Percentiles rank a stretch among this genome's conserved stretches.
Evolutionary conservation across 2,113 vertebrate genomes (phyloP).

Genomic region (Sterrhoptilus dennistouni): DNA sequence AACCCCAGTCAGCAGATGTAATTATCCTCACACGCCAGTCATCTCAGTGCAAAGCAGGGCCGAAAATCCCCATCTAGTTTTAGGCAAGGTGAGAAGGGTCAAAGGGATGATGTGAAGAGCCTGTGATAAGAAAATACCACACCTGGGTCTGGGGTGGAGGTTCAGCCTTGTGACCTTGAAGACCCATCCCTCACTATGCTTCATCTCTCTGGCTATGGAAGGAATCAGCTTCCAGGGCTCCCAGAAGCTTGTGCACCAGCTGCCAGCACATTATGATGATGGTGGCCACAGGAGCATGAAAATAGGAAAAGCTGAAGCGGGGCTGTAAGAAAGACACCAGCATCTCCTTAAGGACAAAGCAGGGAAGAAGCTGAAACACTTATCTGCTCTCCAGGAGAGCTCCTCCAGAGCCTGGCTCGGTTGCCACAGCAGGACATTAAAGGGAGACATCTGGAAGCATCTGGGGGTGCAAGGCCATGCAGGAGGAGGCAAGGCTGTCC

Average conservation of each 20-base stretch:
- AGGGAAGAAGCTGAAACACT: not conserved
- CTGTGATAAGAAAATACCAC: not conserved
- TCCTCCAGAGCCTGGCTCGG: not conserved
- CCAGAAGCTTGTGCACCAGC: not conserved
- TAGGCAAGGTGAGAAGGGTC: not conserved
- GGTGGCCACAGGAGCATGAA: not conserved
- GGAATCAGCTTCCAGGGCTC: not conserved
- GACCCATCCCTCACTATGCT: not conserved
- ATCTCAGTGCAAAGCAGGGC: not conserved
- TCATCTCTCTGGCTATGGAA: not conserved
- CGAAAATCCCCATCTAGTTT: not conserved
- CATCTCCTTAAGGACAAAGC: conserved; percentile 1
- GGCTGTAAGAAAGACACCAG: not conserved
- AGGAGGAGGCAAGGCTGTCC: not conserved
- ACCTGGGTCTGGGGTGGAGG: not conserved
- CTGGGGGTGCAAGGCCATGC: not conserved
- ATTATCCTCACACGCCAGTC: not conserved
- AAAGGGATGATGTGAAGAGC: not conserved
- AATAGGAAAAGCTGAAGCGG: not conserved
- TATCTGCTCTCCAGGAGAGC: not conserved
- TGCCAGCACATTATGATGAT: not conserved
- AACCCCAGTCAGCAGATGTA: not conserved
- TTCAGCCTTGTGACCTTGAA: not conserved
- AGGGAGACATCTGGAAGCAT: not conserved
- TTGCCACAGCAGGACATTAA: not conserved